Evolutionary conservation across 64 coral and sea anemone species (phyloP), one percentile per base, ranked within the genome.

Genomic region (Pocillopora verrucosa): DNA sequence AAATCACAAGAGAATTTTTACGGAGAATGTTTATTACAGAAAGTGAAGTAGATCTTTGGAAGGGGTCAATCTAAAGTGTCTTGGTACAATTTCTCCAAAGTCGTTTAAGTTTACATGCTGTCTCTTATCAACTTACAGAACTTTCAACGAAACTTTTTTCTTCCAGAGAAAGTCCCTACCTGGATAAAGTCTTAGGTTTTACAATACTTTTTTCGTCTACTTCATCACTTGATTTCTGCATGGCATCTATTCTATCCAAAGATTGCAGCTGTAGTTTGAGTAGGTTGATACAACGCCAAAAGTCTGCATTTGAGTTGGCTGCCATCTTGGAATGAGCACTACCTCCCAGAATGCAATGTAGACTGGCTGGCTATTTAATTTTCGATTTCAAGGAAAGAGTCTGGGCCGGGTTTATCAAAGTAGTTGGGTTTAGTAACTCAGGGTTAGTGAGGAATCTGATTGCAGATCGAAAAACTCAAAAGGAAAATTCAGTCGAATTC

Each of bases 251-350:
- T 90, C 92, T 93, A 38, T 90, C 20, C 62, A 58, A 41, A 13
- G 95, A 72, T 51, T 81, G 82, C 60, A 96, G 73, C 61, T 96
- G 77, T 24, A 58, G 60, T 88, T 96, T 96, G 10, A 96, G 61
- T 20, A 80, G 56, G 74, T 93, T 74, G 80, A 93, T 88, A 24
- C 90, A 82, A 73, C 80, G 45, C 95, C 95, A 96, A 91, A 96
- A 91, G 12, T 91, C 78, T 70, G 82, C 26, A 51, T 84, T 79
- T 51, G 19, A 85, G 58, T 74, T 86, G 13, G 57, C 61, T 24
- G 72, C 86, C 72, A 88, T 75, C 34, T 78, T 88, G 25, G 65
- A 51, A 51, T 51, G 57, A 78, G 0, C 16, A 22, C 9, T n/a
- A 65, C 35, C 72, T 76, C 89, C 94, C 94, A 95, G 38, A 38